phyloP scores from a whole-genome alignment of 2,797 vertebrate genomes.

The Pseudochromis fuscus region DNA sequence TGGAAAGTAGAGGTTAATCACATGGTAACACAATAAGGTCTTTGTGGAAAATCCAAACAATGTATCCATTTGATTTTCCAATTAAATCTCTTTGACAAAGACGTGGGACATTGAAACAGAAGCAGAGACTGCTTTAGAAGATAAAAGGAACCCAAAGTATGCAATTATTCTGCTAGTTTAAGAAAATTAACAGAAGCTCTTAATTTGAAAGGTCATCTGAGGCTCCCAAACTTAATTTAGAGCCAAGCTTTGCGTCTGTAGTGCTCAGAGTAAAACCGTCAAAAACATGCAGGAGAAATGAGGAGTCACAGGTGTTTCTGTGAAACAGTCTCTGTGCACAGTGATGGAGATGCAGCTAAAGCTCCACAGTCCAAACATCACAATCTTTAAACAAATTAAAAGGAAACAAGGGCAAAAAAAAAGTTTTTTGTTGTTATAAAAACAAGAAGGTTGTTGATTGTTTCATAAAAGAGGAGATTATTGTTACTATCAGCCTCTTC shows the following conservation, averaged over 20 bases:
- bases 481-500: slow-evolving; percentile 13
- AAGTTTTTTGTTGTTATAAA: neutral
- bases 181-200: slow-evolving; percentile 41
- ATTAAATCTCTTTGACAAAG: slow-evolving; percentile 69
- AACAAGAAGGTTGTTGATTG: slow-evolving; percentile 8
- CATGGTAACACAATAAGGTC: slow-evolving; percentile 45
- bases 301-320: slow-evolving; percentile 52
- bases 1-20: slow-evolving; percentile 58
- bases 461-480: neutral
- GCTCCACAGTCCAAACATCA: neutral
- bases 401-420: neutral
- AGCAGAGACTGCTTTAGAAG: slow-evolving; percentile 39
- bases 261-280: slow-evolving; percentile 18
- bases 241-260: slow-evolving; percentile 14
- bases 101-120: slow-evolving; percentile 32
- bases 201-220: slow-evolving; percentile 48
- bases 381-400: slow-evolving; percentile 6
- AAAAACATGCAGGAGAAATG: slow-evolving; percentile 29
- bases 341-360: slow-evolving; percentile 8
- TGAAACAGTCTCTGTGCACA: slow-evolving; percentile 5
- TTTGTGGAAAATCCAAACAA: slow-evolving; percentile 62
- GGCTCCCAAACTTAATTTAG: slow-evolving; percentile 24
- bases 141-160: slow-evolving; percentile 50
- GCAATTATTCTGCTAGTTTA: slow-evolving; percentile 53
- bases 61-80: slow-evolving; percentile 61